Conservation (phyloP, 2,888 invertebrate species). For the Hymenopus coronatus region DNA sequence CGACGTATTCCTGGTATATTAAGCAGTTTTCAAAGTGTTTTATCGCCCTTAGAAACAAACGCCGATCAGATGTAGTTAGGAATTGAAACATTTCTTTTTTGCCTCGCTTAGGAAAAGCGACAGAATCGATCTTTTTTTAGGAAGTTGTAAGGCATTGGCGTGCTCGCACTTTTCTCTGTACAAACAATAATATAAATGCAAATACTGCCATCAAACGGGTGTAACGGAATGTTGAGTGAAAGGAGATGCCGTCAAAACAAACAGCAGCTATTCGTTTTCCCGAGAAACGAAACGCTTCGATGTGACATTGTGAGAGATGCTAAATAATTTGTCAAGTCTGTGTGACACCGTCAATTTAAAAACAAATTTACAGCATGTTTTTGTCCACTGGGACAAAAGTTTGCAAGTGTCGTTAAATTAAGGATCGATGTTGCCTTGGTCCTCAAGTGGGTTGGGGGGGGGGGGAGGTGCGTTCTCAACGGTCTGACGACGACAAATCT, state of each 20-base stretch:
- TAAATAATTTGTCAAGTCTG: not conserved
- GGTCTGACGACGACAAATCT: not conserved
- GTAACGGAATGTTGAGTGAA: not conserved
- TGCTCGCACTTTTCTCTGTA: not conserved
- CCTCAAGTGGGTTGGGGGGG: not conserved
- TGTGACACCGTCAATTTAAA: not conserved
- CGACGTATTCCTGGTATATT: no score
- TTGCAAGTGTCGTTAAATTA: not conserved
- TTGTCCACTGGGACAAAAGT: not conserved
- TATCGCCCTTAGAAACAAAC: not conserved
- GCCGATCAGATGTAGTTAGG: not conserved
- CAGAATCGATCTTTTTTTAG: not conserved
- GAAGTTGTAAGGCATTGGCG: no score
- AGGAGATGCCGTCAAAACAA: not conserved
- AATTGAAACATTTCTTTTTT: not conserved
- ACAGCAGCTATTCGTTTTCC: not conserved
- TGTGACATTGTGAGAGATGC: not conserved
- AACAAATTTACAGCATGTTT: not conserved
- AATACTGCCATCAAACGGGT: not conserved
- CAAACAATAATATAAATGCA: not conserved
- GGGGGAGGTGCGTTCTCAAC: not conserved
- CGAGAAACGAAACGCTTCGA: not conserved
- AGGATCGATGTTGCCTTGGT: not conserved
- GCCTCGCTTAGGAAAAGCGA: no score
- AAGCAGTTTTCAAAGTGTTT: not conserved